These are phyloP conservation scores for Xiphophorus birchmanni DNA, from an alignment of 2,797 vertebrate genomes.

Conservation along the genomic window DNA sequence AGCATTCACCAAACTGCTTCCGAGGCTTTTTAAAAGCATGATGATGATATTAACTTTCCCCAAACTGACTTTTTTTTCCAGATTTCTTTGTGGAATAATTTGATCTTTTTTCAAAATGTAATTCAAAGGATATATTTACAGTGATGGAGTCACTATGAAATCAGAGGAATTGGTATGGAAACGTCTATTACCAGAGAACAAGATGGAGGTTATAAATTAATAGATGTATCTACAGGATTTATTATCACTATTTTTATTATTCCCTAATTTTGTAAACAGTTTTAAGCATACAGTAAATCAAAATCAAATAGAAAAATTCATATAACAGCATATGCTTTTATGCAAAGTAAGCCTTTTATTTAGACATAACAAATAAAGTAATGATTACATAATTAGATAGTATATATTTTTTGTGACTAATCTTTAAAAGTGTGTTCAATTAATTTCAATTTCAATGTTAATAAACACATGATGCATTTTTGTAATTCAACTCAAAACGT, in stretches of 20 bases:
- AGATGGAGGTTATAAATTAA: background rate
- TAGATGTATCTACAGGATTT: background rate
- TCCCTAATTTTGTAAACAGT: background rate
- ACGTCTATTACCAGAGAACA: background rate
- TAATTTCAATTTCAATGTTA: background rate
- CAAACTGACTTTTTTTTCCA: background rate
- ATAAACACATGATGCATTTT: background rate
- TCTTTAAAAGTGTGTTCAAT: background rate
- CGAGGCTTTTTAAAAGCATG: slow-evolving; percentile 5
- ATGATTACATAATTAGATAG: background rate
- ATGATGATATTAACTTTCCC: slow-evolving; percentile 4
- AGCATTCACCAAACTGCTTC: slow-evolving; percentile 40
- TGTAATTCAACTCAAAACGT: background rate
- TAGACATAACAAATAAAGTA: slow-evolving; percentile 22
- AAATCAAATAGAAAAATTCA: background rate
- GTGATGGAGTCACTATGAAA: background rate
- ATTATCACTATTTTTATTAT: background rate
- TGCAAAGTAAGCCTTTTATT: background rate
- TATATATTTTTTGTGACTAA: fast-evolving
- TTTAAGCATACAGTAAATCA: background rate
- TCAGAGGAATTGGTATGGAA: background rate
- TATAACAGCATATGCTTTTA: background rate
- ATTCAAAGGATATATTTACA: background rate
- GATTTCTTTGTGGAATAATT: background rate
- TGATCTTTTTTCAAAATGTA: background rate